Evolutionary conservation across 1,140 invertebrate genomes (phyloP).

Genomic region (Phenacoccus solenopsis): DNA sequence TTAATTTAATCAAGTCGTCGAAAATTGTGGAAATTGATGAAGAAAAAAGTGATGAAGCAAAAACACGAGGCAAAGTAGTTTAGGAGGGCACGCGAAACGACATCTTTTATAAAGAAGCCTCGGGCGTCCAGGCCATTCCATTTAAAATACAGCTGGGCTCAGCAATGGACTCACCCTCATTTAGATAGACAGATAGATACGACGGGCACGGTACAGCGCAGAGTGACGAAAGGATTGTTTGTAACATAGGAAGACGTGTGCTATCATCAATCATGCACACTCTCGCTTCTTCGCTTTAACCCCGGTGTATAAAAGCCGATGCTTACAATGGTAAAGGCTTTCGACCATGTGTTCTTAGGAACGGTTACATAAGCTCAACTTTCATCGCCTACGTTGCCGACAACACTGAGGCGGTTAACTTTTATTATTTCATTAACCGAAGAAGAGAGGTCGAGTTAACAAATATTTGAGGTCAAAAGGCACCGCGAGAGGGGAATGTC

Average conservation of each 20-base stretch:
- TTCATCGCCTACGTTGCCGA: neutral
- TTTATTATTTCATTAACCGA: slow-evolving; percentile 3
- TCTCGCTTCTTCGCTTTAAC: neutral
- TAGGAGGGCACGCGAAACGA: too few relatives aligned
- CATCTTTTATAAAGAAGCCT: neutral
- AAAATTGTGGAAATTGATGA: too few relatives aligned
- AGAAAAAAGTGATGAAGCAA: too few relatives aligned
- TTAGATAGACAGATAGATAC: neutral
- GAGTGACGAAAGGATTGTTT: slow-evolving; percentile 1
- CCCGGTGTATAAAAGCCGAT: neutral
- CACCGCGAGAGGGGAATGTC: neutral
- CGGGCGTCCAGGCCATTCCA: neutral
- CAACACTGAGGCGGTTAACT: neutral
- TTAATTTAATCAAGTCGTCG: too few relatives aligned
- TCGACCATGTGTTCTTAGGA: neutral
- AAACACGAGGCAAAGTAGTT: too few relatives aligned
- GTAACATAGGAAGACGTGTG: neutral
- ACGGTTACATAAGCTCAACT: neutral
- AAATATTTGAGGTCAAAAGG: neutral
- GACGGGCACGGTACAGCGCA: neutral
- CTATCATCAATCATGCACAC: neutral
- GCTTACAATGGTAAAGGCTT: neutral
- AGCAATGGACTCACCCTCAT: neutral
- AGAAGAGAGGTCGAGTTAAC: neutral
- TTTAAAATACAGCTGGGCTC: neutral